Evolutionary conservation across 2,888 invertebrate genomes (phyloP).

Genomic region (Drosophila melanocephala): DNA sequence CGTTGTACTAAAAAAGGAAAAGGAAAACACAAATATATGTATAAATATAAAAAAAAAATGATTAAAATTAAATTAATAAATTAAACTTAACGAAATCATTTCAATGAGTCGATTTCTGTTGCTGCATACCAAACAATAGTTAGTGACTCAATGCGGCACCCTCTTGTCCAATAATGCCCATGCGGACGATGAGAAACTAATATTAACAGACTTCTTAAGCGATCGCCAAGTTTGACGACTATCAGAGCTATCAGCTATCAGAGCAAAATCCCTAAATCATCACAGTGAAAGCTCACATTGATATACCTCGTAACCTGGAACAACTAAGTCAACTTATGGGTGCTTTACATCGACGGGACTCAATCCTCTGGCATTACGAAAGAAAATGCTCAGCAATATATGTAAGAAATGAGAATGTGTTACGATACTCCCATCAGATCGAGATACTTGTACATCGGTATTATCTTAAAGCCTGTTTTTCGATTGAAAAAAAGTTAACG

Average conservation of each 20-base stretch:
- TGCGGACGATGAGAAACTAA: not conserved
- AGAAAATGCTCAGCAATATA: not conserved
- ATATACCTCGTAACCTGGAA: not conserved
- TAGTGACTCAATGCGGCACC: not conserved
- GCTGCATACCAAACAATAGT: not conserved
- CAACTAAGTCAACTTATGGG: not conserved
- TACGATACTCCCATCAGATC: not conserved
- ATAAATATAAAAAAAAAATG: not conserved
- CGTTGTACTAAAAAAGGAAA: constrained; percentile 87
- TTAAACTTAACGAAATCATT: not conserved
- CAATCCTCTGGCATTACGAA: not conserved
- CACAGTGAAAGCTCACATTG: not conserved
- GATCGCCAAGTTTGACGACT: not conserved
- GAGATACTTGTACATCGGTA: not conserved
- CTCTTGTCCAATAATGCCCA: not conserved
- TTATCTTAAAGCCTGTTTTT: not conserved
- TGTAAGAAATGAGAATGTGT: not conserved
- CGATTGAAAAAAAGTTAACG: not conserved
- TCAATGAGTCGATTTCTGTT: not conserved
- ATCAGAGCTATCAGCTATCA: not conserved
- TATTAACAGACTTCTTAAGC: not conserved
- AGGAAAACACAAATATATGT: not conserved
- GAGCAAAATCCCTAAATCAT: not conserved
- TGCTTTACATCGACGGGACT: not conserved
- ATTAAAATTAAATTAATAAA: constrained; percentile 1